Evolutionary conservation across 2,888 invertebrate species (phyloP).

Genomic region (Phania funesta): DNA sequence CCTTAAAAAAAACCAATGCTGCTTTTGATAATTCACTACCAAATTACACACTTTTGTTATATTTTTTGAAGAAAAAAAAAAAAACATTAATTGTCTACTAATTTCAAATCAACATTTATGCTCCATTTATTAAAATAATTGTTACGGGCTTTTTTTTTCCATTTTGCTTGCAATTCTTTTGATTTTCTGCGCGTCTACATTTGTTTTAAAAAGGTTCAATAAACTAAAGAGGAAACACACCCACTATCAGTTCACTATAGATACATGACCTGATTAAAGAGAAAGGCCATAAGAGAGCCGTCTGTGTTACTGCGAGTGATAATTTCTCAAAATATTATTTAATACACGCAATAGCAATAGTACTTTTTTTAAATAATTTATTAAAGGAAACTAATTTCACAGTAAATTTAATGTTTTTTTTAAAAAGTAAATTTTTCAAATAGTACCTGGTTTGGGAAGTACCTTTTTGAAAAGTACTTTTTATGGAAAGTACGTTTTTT

Average conservation of each 20-base stretch:
- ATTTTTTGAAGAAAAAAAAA: neutral
- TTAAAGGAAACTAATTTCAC: too few relatives aligned
- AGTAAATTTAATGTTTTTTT: too few relatives aligned
- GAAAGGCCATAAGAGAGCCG: neutral
- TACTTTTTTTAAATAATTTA: neutral
- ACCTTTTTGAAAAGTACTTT: neutral
- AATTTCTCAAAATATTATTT: too few relatives aligned
- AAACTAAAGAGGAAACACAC: slow-evolving; percentile 16
- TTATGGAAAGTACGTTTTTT: neutral
- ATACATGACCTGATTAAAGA: slow-evolving; percentile 22
- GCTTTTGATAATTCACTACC: neutral
- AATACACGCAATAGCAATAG: too few relatives aligned
- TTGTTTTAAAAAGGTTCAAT: slow-evolving; percentile 9
- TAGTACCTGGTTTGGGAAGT: neutral
- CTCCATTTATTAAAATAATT: slow-evolving; percentile 60
- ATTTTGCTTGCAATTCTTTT: neutral
- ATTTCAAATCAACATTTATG: slow-evolving; percentile 58
- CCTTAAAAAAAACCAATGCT: neutral
- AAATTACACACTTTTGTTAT: neutral
- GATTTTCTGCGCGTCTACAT: neutral
- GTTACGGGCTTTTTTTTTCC: slow-evolving; percentile 13
- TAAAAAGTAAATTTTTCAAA: neutral
- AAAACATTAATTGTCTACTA: slow-evolving; percentile 56
- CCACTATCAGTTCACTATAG: slow-evolving; percentile 18
- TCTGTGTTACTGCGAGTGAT: neutral